Percentiles rank a stretch among this genome's conserved stretches.
Conservation (phyloP, 2,888 invertebrate species). For the Meganola albula region DNA sequence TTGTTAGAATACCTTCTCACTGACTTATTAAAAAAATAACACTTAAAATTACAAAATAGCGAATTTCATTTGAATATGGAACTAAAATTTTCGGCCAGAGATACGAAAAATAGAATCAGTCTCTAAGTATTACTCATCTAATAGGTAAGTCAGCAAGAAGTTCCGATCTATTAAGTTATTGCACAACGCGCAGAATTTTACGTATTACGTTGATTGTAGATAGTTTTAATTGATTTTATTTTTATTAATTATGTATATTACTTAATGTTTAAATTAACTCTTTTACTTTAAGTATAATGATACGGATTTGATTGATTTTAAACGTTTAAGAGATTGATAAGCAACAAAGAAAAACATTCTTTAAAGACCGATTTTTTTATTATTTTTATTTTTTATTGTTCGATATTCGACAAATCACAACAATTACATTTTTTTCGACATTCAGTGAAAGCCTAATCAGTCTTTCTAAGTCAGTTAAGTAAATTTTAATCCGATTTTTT, state of each 20-base stretch:
- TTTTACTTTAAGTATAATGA: too few relatives aligned
- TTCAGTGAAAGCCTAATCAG: conserved; percentile 23
- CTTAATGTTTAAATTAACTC: too few relatives aligned
- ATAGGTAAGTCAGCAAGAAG: conserved; percentile 61
- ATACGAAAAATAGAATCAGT: conserved; percentile 40
- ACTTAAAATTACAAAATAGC: too few relatives aligned
- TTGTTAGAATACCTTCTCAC: conserved; percentile 57
- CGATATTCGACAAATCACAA: background rate
- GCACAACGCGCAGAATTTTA: conserved; percentile 73
- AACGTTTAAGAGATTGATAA: too few relatives aligned
- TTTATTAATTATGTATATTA: too few relatives aligned
- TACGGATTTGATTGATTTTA: too few relatives aligned
- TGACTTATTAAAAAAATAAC: conserved; percentile 47
- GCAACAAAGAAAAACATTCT: too few relatives aligned
- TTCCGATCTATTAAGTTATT: conserved; percentile 63
- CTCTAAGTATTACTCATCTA: conserved; percentile 50
- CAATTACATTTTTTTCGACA: conserved; percentile 11
- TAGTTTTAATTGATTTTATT: conserved; percentile 24
- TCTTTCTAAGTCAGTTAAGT: conserved; percentile 23
- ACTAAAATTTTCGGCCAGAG: too few relatives aligned
- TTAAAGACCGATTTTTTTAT: too few relatives aligned
- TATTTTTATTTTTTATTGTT: conserved; percentile 35
- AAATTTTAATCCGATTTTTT: conserved; percentile 24
- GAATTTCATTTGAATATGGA: too few relatives aligned
- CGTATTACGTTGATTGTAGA: conserved; percentile 58